Evolutionary conservation across 2,888 invertebrate genomes (phyloP), one percentile per base, ranked within the genome.

Genomic region (Trichogramma dendrolimi): DNA sequence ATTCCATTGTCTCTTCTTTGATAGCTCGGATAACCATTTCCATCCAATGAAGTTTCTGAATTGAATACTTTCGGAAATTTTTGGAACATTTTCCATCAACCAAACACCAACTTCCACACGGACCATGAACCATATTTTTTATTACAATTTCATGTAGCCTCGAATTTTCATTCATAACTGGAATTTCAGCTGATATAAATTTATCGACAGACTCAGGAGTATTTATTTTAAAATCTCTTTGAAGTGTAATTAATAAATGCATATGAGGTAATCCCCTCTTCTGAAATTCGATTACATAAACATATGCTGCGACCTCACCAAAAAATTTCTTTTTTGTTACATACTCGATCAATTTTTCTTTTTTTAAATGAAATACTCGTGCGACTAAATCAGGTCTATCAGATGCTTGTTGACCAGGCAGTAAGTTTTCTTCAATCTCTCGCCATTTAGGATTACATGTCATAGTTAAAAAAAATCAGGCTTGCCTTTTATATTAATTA

Each of bases 121-220:
- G 73, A 52, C 76, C 74, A 68, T 80, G 74, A 61, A 76, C 71
- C 75, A 79, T 76, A 60, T 72, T 67, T 52, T 68, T 68, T 41
- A 60, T 70, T 2, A 80, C 71, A 41, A 76, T 70, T 6, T 71
- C 65, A 66, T 70, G 66, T 27, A 80, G 65, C 5, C 54, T 51
- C 1, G 70, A 69, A 64, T 75, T 61, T 42, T 44, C 11, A 76
- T 73, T 48, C 41, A 55, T 39, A 27, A 71, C 65, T 8, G 68
- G 60, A 8, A 64, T 62, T 52, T 68, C 62, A 14, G 68, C 60
- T 50, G 57, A 8, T 40, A 53, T 44, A 54, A 56, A 38, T 63
- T 41, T 49, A 63, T 58, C 48, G 58, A 55, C 58, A 41, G 58
- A 43, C 48, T 65, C 61, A n/a, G 62, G 43, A 53, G 63, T 67